Evolutionary conservation across 1,140 invertebrate species (phyloP).

Genomic region (Brachionus plicatilis): DNA sequence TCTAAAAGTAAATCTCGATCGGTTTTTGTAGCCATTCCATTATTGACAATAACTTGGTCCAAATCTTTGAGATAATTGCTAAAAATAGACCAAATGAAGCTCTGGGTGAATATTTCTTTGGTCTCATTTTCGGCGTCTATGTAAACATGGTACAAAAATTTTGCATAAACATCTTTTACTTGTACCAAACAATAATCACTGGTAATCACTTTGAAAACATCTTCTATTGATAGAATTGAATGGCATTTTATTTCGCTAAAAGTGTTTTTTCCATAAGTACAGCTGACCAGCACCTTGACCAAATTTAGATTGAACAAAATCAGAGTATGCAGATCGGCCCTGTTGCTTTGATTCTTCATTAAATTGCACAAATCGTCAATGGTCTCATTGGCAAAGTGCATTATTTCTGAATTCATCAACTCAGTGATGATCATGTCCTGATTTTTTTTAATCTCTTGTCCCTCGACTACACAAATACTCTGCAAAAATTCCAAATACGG

Average conservation of each 20-base stretch:
- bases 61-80: background rate
- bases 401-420: slow-evolving; percentile 58
- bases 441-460: slow-evolving; percentile 85
- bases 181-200: slow-evolving; percentile 71
- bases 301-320: slow-evolving; percentile 90
- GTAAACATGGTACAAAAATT: slow-evolving; percentile 97
- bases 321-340: slow-evolving; percentile 71
- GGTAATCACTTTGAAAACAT: slow-evolving; percentile 88
- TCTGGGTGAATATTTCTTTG: slow-evolving; percentile 7
- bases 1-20: background rate
- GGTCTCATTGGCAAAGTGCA: background rate
- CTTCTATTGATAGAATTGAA: slow-evolving; percentile 86
- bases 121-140: slow-evolving; percentile 95
- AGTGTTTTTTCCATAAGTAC: slow-evolving; percentile 98
- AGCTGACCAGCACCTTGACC: slow-evolving; percentile 84
- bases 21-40: background rate
- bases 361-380: slow-evolving; percentile 35
- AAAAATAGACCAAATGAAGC: slow-evolving; percentile 3
- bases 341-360: slow-evolving; percentile 63
- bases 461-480: slow-evolving; percentile 90
- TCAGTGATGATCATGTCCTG: slow-evolving; percentile 95
- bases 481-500: slow-evolving; percentile 93
- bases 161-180: slow-evolving; percentile 96
- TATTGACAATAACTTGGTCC: background rate
- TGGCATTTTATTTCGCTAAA: slow-evolving; percentile 99